phyloP scores from a whole-genome alignment of 1,140 invertebrate genomes.

The Papilio machaon region DNA sequence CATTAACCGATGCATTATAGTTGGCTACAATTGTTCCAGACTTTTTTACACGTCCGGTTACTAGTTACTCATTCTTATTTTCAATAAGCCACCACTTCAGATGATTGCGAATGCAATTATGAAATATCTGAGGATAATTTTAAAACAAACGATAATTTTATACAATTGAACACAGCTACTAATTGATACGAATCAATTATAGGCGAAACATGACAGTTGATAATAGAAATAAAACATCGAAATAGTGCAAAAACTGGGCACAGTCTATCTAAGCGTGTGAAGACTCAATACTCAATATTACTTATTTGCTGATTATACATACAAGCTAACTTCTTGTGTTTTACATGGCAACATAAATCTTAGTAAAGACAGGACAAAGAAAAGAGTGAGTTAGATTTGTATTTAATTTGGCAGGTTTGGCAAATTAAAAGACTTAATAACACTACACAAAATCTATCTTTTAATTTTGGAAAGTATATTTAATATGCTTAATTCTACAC shows the following conservation, averaged over 20 bases:
- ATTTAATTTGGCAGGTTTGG: too few relatives aligned
- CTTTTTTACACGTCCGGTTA: constrained; percentile 50
- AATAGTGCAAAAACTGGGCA: not conserved
- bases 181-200: constrained; percentile 25
- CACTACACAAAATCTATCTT: too few relatives aligned
- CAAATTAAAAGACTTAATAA: too few relatives aligned
- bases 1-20: constrained; percentile 69
- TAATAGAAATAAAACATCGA: constrained; percentile 7
- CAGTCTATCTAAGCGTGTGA: not conserved
- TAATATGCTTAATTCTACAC: too few relatives aligned
- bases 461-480: too few relatives aligned
- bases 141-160: constrained; percentile 16
- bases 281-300: not conserved
- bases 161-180: constrained; percentile 27
- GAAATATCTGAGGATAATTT: constrained; percentile 16
- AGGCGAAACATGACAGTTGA: constrained; percentile 1
- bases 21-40: constrained; percentile 61
- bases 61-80: constrained; percentile 21
- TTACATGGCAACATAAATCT: not conserved
- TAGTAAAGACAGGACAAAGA: not conserved
- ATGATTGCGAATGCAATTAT: constrained; percentile 29
- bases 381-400: too few relatives aligned
- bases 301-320: not conserved
- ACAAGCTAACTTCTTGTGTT: not conserved
- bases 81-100: constrained; percentile 27